These are phyloP conservation scores for Argyresthia goedartella DNA, from an alignment of 2,888 invertebrate species.

Conservation along the genomic window DNA sequence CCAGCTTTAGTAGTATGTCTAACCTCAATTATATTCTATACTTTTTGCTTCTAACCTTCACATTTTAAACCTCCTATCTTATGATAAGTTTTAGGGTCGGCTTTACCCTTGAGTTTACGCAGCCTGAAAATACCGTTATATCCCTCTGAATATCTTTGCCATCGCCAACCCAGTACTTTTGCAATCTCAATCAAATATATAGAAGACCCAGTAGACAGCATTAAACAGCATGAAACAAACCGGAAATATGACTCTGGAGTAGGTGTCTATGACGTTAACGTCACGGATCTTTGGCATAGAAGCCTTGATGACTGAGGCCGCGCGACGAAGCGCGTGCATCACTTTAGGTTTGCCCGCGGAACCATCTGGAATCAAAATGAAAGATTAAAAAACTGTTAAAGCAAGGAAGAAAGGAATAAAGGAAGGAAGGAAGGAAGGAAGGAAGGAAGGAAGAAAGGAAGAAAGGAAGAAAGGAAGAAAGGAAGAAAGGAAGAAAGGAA, in stretches of 20 bases:
- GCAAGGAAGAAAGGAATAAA: neutral
- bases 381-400: no score
- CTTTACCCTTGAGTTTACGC: no score
- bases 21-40: no score
- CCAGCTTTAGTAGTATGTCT: no score
- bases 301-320: constrained; percentile 88
- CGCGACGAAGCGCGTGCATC: constrained; percentile 84
- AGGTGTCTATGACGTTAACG: constrained; percentile 98
- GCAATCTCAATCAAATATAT: constrained; percentile 74
- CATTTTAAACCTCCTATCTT: no score
- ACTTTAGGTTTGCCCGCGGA: constrained; percentile 76
- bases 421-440: neutral
- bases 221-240: constrained; percentile 96
- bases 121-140: no score
- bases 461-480: neutral
- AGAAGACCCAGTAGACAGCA: constrained; percentile 95
- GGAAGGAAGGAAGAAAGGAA: neutral
- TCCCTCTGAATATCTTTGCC: no score
- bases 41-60: no score
- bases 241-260: constrained; percentile 95
- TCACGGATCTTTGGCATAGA: constrained; percentile 97
- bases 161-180: no score
- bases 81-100: no score
- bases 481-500: neutral
- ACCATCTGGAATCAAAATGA: constrained; percentile 57